These are phyloP conservation scores for Camponotus fellah DNA, from an alignment of 2,888 invertebrate genomes.

Conservation along the genomic window DNA sequence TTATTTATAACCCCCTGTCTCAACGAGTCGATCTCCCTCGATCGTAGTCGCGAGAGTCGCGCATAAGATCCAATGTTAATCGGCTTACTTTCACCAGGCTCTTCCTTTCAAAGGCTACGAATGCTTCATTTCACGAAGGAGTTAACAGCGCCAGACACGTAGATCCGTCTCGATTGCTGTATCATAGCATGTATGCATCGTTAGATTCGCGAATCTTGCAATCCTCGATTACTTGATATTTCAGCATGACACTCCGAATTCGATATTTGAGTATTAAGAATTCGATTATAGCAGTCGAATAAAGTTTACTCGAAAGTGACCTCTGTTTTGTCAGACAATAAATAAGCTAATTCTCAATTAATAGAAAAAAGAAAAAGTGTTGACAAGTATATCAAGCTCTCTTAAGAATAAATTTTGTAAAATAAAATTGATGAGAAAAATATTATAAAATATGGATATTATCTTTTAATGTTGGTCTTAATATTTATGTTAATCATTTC, in stretches of 20 bases:
- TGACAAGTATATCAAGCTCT: neutral
- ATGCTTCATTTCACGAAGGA: slow-evolving; percentile 5
- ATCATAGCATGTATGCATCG: slow-evolving; percentile 16
- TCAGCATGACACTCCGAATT: neutral
- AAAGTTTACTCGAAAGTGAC: neutral
- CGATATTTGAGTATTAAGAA: slow-evolving; percentile 18
- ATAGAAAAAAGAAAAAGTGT: neutral
- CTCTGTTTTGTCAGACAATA: neutral
- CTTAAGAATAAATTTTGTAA: neutral
- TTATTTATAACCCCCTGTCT: slow-evolving; percentile 68
- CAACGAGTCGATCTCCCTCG: slow-evolving; percentile 48
- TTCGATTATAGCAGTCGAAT: slow-evolving; percentile 3
- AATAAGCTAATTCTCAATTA: neutral
- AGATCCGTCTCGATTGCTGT: neutral
- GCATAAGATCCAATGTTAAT: slow-evolving; percentile 56
- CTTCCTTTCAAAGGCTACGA: slow-evolving; percentile 41
- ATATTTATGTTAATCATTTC: slow-evolving; percentile 3
- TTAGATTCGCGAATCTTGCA: neutral
- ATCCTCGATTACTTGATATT: slow-evolving; percentile 1
- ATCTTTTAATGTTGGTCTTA: neutral
- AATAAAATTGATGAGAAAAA: neutral
- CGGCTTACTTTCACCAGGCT: slow-evolving; percentile 56
- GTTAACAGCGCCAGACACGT: slow-evolving; percentile 2
- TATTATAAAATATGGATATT: neutral
- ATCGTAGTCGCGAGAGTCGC: slow-evolving; percentile 40